Conservation (phyloP, 2,888 invertebrate species). For the Dendrolimus pini region DNA sequence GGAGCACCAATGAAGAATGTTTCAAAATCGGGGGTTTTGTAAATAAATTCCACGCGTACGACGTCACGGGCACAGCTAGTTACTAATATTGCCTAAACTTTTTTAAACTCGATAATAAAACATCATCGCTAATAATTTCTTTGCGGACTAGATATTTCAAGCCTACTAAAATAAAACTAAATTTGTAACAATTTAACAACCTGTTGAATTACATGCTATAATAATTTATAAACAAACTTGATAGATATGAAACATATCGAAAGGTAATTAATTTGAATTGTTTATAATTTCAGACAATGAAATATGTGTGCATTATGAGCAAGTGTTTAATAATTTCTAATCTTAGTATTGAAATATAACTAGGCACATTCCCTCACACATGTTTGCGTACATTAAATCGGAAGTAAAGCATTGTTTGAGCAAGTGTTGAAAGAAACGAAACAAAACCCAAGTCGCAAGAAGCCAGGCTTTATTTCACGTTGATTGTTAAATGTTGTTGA, state of each 20-base stretch:
- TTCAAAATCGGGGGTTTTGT: no score
- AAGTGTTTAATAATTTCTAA: slow-evolving; percentile 17
- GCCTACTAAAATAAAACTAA: no score
- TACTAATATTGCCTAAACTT: no score
- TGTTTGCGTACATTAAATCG: slow-evolving; percentile 41
- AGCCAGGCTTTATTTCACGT: slow-evolving; percentile 16
- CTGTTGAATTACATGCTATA: no score
- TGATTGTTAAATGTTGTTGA: slow-evolving; percentile 38
- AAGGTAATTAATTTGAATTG: slow-evolving; percentile 4
- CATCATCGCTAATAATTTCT: slow-evolving; percentile 3
- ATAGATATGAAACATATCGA: background rate
- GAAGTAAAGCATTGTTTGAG: slow-evolving; percentile 55
- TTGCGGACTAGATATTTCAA: no score
- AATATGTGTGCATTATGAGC: slow-evolving; percentile 9
- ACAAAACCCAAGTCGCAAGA: slow-evolving; percentile 23
- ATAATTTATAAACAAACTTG: background rate
- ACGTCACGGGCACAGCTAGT: no score
- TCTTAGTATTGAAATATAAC: slow-evolving; percentile 15
- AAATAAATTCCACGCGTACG: no score
- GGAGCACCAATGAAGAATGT: no score
- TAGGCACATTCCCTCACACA: slow-evolving; percentile 25
- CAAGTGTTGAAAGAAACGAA: slow-evolving; percentile 57
- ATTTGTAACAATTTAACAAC: no score
- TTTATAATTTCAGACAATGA: slow-evolving; percentile 4
- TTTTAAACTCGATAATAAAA: background rate